phyloP scores from a whole-genome alignment of 2,113 vertebrate genomes.

The Ciconia boyciana region DNA sequence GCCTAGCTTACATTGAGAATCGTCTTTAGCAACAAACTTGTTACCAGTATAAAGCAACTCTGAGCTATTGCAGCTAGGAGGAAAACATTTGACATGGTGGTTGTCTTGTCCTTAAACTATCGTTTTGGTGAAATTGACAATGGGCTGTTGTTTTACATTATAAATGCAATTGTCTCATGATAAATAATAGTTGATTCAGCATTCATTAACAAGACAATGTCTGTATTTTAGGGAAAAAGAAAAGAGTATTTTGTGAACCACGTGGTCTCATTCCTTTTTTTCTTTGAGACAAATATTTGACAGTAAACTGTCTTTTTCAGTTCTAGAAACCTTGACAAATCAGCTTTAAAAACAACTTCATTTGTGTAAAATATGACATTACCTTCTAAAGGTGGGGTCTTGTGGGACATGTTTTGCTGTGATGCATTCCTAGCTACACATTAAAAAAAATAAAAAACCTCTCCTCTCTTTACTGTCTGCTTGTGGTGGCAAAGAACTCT shows the following conservation, averaged over 20 bases:
- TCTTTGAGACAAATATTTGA: neutral
- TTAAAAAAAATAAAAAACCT: too few relatives aligned
- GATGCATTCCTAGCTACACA: neutral
- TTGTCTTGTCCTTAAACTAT: neutral
- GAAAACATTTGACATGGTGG: neutral
- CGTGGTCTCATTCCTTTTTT: neutral
- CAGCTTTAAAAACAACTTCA: neutral
- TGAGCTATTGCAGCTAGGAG: neutral
- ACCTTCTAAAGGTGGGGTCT: neutral
- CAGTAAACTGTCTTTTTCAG: neutral
- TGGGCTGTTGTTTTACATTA: neutral
- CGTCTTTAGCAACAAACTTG: neutral
- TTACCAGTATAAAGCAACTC: neutral
- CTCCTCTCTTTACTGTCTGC: neutral
- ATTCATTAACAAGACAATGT: constrained; percentile 45
- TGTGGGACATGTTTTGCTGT: neutral
- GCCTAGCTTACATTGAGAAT: neutral
- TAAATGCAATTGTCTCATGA: neutral
- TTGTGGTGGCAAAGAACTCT: neutral
- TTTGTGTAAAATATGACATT: neutral
- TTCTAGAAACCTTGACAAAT: neutral
- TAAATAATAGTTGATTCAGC: constrained; percentile 22
- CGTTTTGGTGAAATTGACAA: neutral
- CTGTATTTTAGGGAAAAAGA: neutral
- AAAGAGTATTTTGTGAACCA: neutral